Conservation (phyloP, 2,797 vertebrate genomes). For the Hephaestus fuliginosus region DNA sequence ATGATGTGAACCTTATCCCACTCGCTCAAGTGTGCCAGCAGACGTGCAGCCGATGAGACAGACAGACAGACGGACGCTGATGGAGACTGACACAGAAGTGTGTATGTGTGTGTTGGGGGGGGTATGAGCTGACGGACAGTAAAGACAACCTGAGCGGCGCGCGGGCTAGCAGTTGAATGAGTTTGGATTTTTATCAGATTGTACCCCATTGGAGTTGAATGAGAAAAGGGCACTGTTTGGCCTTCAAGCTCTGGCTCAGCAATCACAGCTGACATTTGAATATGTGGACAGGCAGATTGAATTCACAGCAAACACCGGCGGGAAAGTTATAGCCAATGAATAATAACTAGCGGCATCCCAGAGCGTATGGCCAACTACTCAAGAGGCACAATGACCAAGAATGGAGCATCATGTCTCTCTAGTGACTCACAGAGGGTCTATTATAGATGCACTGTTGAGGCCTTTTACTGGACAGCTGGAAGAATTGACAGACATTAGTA, state of each 20-base stretch:
- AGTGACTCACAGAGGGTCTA: conserved; percentile 3
- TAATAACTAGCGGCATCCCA: conserved; percentile 50
- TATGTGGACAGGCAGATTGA: conserved; percentile 62
- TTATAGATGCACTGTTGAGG: conserved; percentile 4
- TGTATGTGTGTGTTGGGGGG: conserved; percentile 32
- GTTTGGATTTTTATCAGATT: conserved; percentile 58
- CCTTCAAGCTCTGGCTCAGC: conserved; percentile 68
- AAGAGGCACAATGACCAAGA: conserved; percentile 26
- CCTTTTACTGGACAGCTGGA: conserved; percentile 10
- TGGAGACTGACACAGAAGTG: conserved; percentile 54
- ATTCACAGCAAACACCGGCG: conserved; percentile 58
- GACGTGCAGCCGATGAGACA: conserved; percentile 47
- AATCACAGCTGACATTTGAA: conserved; percentile 79
- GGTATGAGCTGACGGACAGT: conserved; percentile 31
- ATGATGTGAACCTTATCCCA: conserved; percentile 54
- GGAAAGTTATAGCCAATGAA: conserved; percentile 61
- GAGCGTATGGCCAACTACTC: conserved; percentile 19
- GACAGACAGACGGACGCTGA: conserved; percentile 56
- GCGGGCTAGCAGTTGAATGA: conserved; percentile 31
- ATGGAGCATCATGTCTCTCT: conserved; percentile 6
- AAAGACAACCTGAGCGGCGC: conserved; percentile 41
- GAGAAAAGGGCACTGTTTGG: conserved; percentile 73
- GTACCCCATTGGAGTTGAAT: conserved; percentile 47
- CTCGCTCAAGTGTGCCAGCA: conserved; percentile 33
- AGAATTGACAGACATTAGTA: neutral